Evolutionary conservation across 37 sponge, comb jelly and placozoan species (phyloP).

Genomic region (Tethya wilhelma): DNA sequence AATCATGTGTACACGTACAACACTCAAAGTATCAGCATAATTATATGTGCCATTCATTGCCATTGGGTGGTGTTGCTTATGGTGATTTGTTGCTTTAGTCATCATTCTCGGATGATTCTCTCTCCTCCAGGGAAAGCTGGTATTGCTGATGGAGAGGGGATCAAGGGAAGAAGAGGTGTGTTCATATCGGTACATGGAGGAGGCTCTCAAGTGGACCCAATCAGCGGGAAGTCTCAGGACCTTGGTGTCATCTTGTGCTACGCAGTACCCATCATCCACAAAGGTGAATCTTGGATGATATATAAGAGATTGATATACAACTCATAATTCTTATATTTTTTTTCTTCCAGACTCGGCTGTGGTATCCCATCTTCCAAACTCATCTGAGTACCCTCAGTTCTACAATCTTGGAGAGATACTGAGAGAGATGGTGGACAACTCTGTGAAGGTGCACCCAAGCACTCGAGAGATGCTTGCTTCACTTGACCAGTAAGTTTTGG

Average conservation of each 20-base stretch:
- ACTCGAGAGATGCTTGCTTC: conserved; percentile 64
- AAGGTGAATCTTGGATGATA: too few relatives aligned
- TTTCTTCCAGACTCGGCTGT: conserved; percentile 43
- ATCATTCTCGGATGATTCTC: not conserved
- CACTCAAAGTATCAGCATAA: too few relatives aligned
- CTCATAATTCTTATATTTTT: too few relatives aligned
- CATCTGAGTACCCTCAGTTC: conserved; percentile 47
- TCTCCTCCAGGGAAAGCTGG: not conserved
- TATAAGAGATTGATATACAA: too few relatives aligned
- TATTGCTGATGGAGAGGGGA: not conserved
- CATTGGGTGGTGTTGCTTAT: not conserved
- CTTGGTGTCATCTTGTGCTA: conserved; percentile 43
- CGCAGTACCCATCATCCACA: conserved; percentile 40
- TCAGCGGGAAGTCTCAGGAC: conserved; percentile 15
- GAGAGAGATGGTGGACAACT: conserved; percentile 1
- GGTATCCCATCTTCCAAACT: conserved; percentile 18
- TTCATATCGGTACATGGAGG: conserved; percentile 76
- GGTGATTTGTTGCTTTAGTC: too few relatives aligned
- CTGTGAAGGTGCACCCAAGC: conserved; percentile 42
- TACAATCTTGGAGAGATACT: conserved; percentile 23
- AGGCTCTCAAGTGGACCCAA: conserved; percentile 15
- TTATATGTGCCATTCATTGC: not conserved
- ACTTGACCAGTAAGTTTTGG: conserved; percentile 52
- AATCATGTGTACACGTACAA: too few relatives aligned
- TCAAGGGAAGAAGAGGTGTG: conserved; percentile 50